These are phyloP conservation scores for Chaunax sp. DNA, from an alignment of 2,797 vertebrate species.

Conservation along the genomic window DNA sequence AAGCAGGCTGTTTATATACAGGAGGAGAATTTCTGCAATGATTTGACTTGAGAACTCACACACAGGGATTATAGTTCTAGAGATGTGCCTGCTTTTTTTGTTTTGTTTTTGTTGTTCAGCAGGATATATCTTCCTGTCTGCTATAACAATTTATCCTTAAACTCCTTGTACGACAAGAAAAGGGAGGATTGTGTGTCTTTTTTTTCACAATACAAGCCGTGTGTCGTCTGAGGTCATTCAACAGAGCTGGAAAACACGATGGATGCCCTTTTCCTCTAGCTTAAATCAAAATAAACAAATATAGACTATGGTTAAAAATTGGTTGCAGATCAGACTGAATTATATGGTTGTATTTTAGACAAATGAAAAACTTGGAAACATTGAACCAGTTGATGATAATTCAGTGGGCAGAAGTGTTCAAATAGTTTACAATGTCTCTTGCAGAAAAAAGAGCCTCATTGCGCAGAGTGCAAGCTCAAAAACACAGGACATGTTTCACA, in stretches of 20 bases:
- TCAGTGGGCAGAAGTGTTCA: conserved; percentile 7
- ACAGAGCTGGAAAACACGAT: conserved; percentile 29
- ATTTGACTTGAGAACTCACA: conserved; percentile 47
- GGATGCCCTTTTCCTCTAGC: conserved; percentile 24
- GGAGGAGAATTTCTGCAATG: conserved; percentile 33
- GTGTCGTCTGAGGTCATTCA: conserved; percentile 32
- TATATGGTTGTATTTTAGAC: conserved; percentile 9
- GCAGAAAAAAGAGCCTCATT: neutral
- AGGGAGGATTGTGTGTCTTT: neutral
- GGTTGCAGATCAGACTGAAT: conserved; percentile 25
- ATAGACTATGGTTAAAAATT: conserved; percentile 30
- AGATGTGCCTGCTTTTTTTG: conserved; percentile 40
- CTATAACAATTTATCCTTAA: conserved; percentile 31
- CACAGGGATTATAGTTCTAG: conserved; percentile 35
- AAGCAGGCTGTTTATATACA: conserved; percentile 27
- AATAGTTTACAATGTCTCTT: conserved; percentile 1
- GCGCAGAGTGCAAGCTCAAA: too few relatives aligned
- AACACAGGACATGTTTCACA: neutral
- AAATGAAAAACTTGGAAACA: neutral
- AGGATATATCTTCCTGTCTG: conserved; percentile 1
- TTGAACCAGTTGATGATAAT: too few relatives aligned
- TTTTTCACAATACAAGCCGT: conserved; percentile 12
- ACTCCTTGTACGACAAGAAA: conserved; percentile 38
- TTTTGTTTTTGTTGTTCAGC: conserved; percentile 12
- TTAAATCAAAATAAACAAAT: conserved; percentile 51